Evolutionary conservation across 1,140 invertebrate species (phyloP), one percentile per base, ranked within the genome.

Genomic region (Papilio aristodemus): DNA sequence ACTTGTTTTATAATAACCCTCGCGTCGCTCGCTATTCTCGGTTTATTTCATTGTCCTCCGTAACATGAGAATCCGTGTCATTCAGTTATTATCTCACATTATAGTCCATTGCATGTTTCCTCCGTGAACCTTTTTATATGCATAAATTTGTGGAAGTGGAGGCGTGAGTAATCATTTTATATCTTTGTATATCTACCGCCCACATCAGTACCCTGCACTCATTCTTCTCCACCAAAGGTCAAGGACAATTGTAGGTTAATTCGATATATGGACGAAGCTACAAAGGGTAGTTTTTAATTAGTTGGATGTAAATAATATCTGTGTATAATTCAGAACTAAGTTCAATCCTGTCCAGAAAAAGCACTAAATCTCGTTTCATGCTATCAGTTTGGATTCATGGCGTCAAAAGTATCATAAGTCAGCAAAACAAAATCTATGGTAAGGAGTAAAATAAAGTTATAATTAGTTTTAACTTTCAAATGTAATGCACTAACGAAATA

Each of bases 51-150:
- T 37, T 62, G 59, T 62, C 59, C 36, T 11, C 36, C 10, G 59
- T 62, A 62, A 62, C 59, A 62, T 38, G 59, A 62, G 59, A 60
- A 37, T 62, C 27, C 36, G 57, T 58, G 57, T 58, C 36, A 62
- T 38, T 62, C 19, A 62, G 27, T 62, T 10, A 62, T 37, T 62
- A 62, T 38, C 14, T 39, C 32, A 62, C 59, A 62, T 62, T 14
- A 17, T 38, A 36, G 14, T 19, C 36, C 59, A 62, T 62, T 62
- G 36, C 27, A 62, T 62, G 59, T 54, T 54, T 54, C 46, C 46
- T 54, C 7, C 19, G 46, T 54, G 46, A 22, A 54, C 46, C 46
- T 54, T 22, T 54, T 54, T 54, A 54, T 22, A 54, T 25, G 19
- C 46, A 54, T 54, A 17, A 14, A 43, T 54, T 54, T 22, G 46